These are phyloP conservation scores for Colinus virginianus DNA, from an alignment of 2,113 vertebrate genomes.

Conservation along the genomic window DNA sequence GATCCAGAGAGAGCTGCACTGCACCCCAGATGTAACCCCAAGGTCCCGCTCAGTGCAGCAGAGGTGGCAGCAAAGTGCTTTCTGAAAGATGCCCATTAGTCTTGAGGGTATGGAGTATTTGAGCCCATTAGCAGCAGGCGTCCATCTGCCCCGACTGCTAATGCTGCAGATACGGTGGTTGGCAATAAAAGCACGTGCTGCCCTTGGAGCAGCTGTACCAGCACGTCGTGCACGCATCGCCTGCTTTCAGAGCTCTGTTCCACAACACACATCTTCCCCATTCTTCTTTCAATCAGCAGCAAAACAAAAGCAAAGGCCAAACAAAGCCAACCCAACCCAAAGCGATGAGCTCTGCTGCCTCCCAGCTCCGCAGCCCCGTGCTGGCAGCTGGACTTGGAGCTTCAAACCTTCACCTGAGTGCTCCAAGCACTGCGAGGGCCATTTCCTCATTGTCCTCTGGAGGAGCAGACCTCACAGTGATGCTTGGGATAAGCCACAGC, in stretches of 20 bases:
- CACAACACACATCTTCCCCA: rapidly evolving
- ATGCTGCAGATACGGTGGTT: neutral
- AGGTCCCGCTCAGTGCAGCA: rapidly evolving
- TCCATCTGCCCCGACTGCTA: neutral
- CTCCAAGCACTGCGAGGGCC: neutral
- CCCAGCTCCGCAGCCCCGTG: too few species aligned
- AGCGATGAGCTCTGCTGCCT: neutral
- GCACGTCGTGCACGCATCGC: rapidly evolving
- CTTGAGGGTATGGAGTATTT: neutral
- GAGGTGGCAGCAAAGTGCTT: rapidly evolving
- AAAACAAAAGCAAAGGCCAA: neutral
- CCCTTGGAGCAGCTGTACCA: neutral
- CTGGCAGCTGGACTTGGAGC: neutral
- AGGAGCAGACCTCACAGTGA: neutral
- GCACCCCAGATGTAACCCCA: rapidly evolving
- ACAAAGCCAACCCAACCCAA: neutral
- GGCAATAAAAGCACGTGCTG: neutral
- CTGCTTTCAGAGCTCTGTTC: neutral
- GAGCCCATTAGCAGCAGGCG: neutral
- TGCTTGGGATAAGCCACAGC: rapidly evolving
- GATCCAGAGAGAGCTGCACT: neutral
- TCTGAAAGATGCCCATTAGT: neutral
- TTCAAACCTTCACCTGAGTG: rapidly evolving
- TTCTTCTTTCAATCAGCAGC: neutral
- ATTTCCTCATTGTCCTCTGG: neutral